Conservation (phyloP, 2,113 vertebrate genomes). For the Condylura cristata region DNA sequence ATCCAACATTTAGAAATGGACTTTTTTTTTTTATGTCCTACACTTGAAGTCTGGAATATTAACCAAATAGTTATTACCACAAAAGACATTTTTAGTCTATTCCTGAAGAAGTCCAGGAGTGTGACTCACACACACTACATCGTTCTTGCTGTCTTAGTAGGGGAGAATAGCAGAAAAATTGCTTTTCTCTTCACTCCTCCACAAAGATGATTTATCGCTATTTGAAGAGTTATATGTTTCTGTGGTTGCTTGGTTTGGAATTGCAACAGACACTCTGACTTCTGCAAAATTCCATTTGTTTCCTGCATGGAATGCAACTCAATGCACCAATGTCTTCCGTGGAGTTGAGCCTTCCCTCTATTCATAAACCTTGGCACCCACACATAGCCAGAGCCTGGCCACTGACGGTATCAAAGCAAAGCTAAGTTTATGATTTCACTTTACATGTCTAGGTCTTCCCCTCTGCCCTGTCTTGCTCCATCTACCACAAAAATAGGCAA, state of each 20-base stretch:
- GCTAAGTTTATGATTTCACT: neutral
- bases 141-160: neutral
- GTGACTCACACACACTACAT: neutral
- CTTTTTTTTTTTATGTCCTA: neutral
- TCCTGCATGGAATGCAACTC: neutral
- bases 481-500: neutral
- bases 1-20: neutral
- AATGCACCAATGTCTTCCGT: neutral
- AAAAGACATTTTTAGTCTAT: neutral
- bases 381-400: neutral
- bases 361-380: neutral
- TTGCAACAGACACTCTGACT: neutral
- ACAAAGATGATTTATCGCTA: neutral
- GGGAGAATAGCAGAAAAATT: neutral
- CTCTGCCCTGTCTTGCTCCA: neutral
- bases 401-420: neutral
- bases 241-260: slow-evolving; percentile 34
- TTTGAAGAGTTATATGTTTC: slow-evolving; percentile 9
- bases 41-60: neutral
- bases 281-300: neutral
- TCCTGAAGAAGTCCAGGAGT: neutral
- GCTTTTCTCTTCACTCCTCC: neutral
- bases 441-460: neutral
- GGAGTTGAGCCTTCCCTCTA: neutral
- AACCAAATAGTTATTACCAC: neutral